Conservation (phyloP, 2,113 vertebrate species). For the Balaenoptera acutorostrata region DNA sequence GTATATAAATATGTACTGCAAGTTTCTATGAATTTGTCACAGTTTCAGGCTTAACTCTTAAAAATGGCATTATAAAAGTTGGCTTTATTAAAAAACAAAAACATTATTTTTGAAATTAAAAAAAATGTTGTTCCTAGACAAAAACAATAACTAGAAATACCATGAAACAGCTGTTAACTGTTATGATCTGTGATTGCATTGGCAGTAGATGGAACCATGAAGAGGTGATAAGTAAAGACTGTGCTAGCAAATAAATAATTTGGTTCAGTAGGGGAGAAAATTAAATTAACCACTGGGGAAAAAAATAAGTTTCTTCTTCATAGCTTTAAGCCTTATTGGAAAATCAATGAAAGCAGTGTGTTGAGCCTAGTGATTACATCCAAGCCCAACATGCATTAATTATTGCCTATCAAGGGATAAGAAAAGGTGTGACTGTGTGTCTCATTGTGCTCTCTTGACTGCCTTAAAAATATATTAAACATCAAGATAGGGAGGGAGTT, state of each 20-base stretch:
- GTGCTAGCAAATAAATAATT: conserved; percentile 44
- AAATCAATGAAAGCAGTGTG: conserved; percentile 42
- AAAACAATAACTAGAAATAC: neutral
- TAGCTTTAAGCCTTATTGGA: conserved; percentile 49
- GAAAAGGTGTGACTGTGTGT: neutral
- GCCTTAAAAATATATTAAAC: neutral
- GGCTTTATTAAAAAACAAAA: neutral
- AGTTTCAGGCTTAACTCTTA: neutral
- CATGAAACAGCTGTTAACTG: conserved; percentile 6
- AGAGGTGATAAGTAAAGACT: conserved; percentile 43
- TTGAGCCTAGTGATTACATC: conserved; percentile 15
- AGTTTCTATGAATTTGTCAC: neutral
- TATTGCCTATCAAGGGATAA: neutral
- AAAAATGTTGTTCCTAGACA: neutral
- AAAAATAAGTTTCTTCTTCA: conserved; percentile 43
- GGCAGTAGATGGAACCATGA: conserved; percentile 13
- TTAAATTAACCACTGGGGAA: conserved; percentile 47
- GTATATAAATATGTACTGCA: neutral
- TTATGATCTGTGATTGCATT: neutral
- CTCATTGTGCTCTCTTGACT: neutral
- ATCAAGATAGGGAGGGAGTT: neutral
- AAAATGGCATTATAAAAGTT: neutral
- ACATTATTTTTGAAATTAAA: neutral
- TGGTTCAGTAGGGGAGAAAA: conserved; percentile 50
- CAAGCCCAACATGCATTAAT: neutral